These are phyloP conservation scores for Theocolax elegans DNA, from an alignment of 1,140 invertebrate species.

Conservation along the genomic window DNA sequence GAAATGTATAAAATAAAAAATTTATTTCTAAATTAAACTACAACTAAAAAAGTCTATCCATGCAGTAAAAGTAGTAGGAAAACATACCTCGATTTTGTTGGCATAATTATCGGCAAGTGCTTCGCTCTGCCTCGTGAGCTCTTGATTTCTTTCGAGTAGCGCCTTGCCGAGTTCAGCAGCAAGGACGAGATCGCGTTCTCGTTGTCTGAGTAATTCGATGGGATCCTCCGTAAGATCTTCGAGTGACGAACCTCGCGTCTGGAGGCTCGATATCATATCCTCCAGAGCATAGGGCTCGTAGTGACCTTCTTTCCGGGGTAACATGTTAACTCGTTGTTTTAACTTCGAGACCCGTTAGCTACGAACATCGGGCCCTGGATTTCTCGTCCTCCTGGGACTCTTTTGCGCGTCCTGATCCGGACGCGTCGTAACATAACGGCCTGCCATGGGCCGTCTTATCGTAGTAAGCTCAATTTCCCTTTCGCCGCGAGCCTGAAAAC, in stretches of 20 bases:
- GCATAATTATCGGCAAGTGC: slow-evolving; percentile 87
- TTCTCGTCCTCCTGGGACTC: neutral
- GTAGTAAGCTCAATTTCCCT: no score
- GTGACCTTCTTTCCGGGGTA: slow-evolving; percentile 67
- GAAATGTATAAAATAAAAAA: no score
- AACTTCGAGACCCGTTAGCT: neutral
- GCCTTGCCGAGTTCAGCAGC: slow-evolving; percentile 96
- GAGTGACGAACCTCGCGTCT: slow-evolving; percentile 55
- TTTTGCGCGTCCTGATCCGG: slow-evolving; percentile 8
- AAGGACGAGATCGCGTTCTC: slow-evolving; percentile 91
- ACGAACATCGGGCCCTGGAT: neutral
- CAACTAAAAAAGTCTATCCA: no score
- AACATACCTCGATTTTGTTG: slow-evolving; percentile 90
- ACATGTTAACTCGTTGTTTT: slow-evolving; percentile 57
- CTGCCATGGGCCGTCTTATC: neutral
- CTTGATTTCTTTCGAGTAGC: slow-evolving; percentile 92
- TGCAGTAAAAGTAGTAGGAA: no score
- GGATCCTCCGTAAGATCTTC: slow-evolving; percentile 75
- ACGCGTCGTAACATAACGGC: neutral
- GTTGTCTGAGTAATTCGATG: slow-evolving; percentile 86
- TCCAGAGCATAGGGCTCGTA: slow-evolving; percentile 71
- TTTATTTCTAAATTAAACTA: no score
- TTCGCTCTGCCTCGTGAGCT: slow-evolving; percentile 88
- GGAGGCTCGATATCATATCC: slow-evolving; percentile 67
- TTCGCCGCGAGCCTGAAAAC: no score